Base-by-base conservation (phyloP, 2,113 vertebrate genomes). In the Hymenochirus boettgeri region DNA sequence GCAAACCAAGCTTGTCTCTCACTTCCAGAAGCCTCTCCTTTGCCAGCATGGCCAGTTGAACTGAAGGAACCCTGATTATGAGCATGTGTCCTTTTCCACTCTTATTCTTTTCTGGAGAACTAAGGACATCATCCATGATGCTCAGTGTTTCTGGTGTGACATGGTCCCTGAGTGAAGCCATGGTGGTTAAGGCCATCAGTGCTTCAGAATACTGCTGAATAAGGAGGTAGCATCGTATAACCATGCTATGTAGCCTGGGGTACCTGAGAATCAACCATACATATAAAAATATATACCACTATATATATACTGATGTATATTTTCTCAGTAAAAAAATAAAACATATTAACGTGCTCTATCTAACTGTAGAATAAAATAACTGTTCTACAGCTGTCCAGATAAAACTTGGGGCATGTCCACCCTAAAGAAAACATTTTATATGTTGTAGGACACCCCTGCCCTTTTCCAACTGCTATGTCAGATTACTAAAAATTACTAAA, bases 121-220 rank as follows among this genome's bases (percentile, higher is more conserved):
- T 90, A 77, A 98, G 88, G 18, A 99, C 88, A 74, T 96, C 94
- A 33, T 98, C 96, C 85, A 99, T 87, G 53, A 99, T 95, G 81
- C 89, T 93, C 72, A 98, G 89, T 0, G 94, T 99, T 79, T 99
- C 96, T 0, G 95, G 95, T 0, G 96, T 99, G 71, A 93, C 93
- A 80, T 97, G 96, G 69, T 96, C 94, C 47, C 96, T 81, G 9
- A 98, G 89, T 0, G 93, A 90, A 0, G 92, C 88, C 71, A 92
- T 85, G 6, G 91, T 90, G 1, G 95, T 95, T 72, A 98, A 85
- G 15, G 95, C 94, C 94, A 98, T 96, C 84, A 99, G 87, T 25
- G 96, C 96, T 73, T 98, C 94, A 0, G 91, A 93, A 77, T 99
- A 99, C 83, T 99, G 96, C 88, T 97, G 96, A 65, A 99, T 96